A percentile compares a stretch with the other conserved stretches of the same genome.
These are phyloP conservation scores for Electrona antarctica DNA, from an alignment of 2,113 vertebrate species.

Conservation along the genomic window DNA sequence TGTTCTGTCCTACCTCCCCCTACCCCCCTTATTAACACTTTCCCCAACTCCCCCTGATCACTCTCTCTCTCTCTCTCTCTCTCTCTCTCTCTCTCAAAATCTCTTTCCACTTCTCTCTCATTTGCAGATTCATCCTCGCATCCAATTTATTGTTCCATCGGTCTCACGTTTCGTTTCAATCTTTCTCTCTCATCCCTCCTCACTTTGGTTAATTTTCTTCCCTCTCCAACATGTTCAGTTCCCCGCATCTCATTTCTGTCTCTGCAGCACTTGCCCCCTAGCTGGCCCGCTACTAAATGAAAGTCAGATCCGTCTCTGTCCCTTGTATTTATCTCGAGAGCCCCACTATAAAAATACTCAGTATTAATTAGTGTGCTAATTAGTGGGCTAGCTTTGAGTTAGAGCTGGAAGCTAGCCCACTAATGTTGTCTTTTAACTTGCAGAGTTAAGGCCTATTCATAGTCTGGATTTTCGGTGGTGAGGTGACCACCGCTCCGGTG, in stretches of 20 bases:
- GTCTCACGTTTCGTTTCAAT: too few species aligned
- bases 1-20: conserved; percentile 71
- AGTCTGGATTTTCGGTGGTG: too few species aligned
- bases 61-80: not conserved
- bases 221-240: not conserved
- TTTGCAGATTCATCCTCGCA: too few species aligned
- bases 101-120: not conserved
- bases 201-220: not conserved
- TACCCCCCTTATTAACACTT: conserved; percentile 21
- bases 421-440: too few species aligned
- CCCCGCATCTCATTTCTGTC: conserved; percentile 11
- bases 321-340: conserved; percentile 16
- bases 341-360: too few species aligned
- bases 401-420: too few species aligned
- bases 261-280: conserved; percentile 26
- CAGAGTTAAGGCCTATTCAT: too few species aligned
- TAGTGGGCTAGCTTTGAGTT: too few species aligned
- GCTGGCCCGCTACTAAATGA: not conserved
- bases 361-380: too few species aligned
- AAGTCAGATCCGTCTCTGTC: conserved; percentile 41
- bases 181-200: too few species aligned
- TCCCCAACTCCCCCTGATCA: conserved; percentile 24
- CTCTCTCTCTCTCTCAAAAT: conserved; percentile 6
- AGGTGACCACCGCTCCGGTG: too few species aligned
- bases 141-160: too few species aligned